phyloP scores from a whole-genome alignment of 2,888 invertebrate species.

The Eupithecia centaureata region DNA sequence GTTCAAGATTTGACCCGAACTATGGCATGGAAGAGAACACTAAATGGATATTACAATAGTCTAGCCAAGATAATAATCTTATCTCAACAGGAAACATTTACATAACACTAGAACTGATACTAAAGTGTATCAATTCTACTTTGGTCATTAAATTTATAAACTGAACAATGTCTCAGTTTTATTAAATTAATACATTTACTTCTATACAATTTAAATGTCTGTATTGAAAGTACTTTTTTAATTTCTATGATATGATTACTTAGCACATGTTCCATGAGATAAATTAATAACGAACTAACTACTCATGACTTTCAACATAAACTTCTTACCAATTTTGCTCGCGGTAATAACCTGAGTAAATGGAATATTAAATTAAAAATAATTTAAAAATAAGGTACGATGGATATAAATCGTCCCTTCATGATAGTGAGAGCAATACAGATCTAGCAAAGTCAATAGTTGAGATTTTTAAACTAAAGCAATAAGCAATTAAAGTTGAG shows the following conservation, averaged over 20 bases:
- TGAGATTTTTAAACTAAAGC: too few species aligned
- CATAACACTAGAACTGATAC: not conserved
- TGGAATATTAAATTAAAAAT: slow-evolving; percentile 3
- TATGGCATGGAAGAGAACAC: not conserved
- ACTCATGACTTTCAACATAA: slow-evolving; percentile 10
- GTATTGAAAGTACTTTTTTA: not conserved
- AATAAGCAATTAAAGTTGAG: too few species aligned
- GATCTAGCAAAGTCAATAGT: not conserved
- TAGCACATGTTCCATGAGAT: not conserved
- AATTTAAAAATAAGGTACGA: not conserved
- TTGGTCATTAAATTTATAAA: not conserved
- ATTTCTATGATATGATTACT: not conserved
- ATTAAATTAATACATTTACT: not conserved
- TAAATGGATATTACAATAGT: not conserved
- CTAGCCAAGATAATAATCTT: not conserved
- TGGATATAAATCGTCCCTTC: not conserved
- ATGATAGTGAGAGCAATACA: not conserved
- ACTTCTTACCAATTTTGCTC: slow-evolving; percentile 26
- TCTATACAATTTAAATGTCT: not conserved
- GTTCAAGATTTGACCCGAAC: not conserved
- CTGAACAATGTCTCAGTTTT: not conserved
- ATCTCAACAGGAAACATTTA: not conserved
- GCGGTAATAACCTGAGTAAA: slow-evolving; percentile 16
- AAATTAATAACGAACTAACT: slow-evolving; percentile 1
- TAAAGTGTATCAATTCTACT: too few species aligned